Evolutionary conservation across 1,140 invertebrate genomes (phyloP).

Genomic region (Lasaia peninsularis): DNA sequence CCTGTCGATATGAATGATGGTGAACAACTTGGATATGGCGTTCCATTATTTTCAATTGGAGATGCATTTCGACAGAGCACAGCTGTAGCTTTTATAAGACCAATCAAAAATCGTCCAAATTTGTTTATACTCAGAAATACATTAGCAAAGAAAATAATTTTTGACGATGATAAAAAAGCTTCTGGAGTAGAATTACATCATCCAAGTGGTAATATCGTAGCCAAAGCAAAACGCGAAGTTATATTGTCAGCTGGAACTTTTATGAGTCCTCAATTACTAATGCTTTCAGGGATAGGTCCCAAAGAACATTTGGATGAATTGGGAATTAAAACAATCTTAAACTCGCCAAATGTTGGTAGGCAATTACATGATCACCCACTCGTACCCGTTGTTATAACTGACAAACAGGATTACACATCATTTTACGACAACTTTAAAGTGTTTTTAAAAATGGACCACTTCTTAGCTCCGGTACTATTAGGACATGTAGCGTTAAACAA

Average conservation of each 20-base stretch:
- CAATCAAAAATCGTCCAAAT: conserved; percentile 84
- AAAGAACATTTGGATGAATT: conserved; percentile 51
- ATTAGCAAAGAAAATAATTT: conserved; percentile 83
- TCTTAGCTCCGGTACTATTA: conserved; percentile 30
- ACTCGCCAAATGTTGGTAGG: conserved; percentile 82
- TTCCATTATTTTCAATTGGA: conserved; percentile 89
- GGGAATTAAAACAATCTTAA: conserved; percentile 57
- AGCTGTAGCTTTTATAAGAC: conserved; percentile 88
- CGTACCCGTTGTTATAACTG: conserved; percentile 81
- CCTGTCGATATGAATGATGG: conserved; percentile 88
- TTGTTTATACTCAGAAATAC: conserved; percentile 85
- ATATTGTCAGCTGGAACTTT: conserved; percentile 75
- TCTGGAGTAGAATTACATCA: conserved; percentile 51
- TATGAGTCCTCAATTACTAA: conserved; percentile 71
- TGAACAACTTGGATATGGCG: conserved; percentile 87
- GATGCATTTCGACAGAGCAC: conserved; percentile 89
- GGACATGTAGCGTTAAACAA: conserved; percentile 32
- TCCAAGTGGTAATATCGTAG: conserved; percentile 28
- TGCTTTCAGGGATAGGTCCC: conserved; percentile 67
- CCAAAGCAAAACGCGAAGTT: conserved; percentile 68
- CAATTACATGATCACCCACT: conserved; percentile 86
- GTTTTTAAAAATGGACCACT: conserved; percentile 29
- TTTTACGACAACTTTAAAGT: conserved; percentile 24
- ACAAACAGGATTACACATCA: conserved; percentile 31
- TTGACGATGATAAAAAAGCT: conserved; percentile 80